These are phyloP conservation scores for Hepsetus odoe DNA, from an alignment of 2,113 vertebrate species.

Conservation along the genomic window DNA sequence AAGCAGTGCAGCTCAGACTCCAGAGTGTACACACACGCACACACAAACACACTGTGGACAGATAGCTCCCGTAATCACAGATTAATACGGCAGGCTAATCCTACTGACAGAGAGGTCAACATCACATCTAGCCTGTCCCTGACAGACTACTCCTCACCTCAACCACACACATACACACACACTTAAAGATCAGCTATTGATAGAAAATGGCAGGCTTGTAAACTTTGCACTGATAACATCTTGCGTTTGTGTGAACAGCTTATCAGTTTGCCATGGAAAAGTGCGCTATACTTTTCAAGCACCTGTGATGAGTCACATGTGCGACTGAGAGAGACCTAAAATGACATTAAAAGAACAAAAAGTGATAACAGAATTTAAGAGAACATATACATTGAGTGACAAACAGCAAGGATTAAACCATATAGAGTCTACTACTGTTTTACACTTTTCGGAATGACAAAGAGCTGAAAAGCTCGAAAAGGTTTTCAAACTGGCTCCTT, in stretches of 20 bases:
- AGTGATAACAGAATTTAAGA: background rate
- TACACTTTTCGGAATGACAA: background rate
- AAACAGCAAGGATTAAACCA: background rate
- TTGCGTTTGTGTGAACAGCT: background rate
- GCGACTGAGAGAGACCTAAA: background rate
- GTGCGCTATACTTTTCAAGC: background rate
- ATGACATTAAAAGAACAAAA: background rate
- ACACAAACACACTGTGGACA: conserved; percentile 31
- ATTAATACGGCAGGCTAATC: conserved; percentile 76
- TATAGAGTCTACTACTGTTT: background rate
- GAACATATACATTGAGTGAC: background rate
- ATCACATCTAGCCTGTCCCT: conserved; percentile 61
- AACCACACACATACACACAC: conserved; percentile 16
- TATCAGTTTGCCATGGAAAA: conserved; percentile 3
- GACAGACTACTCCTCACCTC: conserved; percentile 56
- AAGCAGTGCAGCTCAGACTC: conserved; percentile 39
- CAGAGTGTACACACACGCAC: background rate
- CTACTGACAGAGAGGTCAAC: conserved; percentile 67
- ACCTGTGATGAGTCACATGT: background rate
- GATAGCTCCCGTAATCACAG: conserved; percentile 68
- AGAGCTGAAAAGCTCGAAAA: background rate
- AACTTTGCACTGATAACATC: conserved; percentile 22
- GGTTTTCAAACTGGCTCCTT: background rate
- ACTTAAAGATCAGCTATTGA: conserved; percentile 33
- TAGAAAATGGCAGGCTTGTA: background rate